Evolutionary conservation across 2,797 vertebrate species (phyloP).

Genomic region (Dallia pectoralis): DNA sequence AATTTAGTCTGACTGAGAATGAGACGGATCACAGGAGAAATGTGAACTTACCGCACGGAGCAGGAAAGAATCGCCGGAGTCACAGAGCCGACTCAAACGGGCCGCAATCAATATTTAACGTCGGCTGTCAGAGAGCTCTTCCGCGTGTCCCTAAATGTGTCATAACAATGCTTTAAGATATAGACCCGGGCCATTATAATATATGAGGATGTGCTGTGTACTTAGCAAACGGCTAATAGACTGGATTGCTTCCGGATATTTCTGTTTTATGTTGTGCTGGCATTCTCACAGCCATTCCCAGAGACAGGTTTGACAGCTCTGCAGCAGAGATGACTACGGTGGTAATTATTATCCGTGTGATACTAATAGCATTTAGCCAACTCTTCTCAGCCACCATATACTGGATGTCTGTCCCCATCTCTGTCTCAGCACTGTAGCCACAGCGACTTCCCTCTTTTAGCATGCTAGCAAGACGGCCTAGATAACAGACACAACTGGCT

Average conservation of each 20-base stretch:
- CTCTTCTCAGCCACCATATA: background rate
- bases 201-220: conserved; percentile 57
- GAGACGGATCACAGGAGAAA: conserved; percentile 81
- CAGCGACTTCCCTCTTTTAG: background rate
- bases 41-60: conserved; percentile 70
- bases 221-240: conserved; percentile 39
- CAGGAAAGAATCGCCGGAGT: conserved; percentile 62
- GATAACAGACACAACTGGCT: no score
- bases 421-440: background rate
- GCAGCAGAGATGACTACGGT: conserved; percentile 53
- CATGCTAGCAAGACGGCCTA: no score
- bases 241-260: conserved; percentile 49
- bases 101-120: conserved; percentile 86
- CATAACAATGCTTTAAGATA: conserved; percentile 57
- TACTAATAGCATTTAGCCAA: conserved; percentile 48
- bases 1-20: conserved; percentile 94
- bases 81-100: conserved; percentile 81
- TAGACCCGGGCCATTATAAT: conserved; percentile 55
- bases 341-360: conserved; percentile 55
- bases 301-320: conserved; percentile 45
- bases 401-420: background rate
- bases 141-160: conserved; percentile 59
- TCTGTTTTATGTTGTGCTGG: conserved; percentile 58
- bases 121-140: conserved; percentile 65
- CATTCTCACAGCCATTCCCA: conserved; percentile 35